These are phyloP conservation scores for Pipistrellus pipistrellus DNA, from an alignment of 2,797 vertebrate species.

Conservation along the genomic window DNA sequence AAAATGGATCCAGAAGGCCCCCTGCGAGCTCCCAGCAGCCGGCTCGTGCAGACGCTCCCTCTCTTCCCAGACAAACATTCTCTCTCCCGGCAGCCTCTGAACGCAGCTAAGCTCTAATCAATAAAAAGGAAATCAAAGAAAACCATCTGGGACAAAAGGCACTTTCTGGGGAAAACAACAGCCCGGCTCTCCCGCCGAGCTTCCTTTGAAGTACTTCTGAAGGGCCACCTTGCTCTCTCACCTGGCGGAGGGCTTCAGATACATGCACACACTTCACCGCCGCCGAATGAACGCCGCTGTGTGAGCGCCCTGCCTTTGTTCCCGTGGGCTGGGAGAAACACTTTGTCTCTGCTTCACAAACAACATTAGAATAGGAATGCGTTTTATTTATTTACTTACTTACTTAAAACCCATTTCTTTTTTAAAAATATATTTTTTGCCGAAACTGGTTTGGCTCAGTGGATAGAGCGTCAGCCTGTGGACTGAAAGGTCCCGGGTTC, in stretches of 20 bases:
- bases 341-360: slow-evolving; percentile 27
- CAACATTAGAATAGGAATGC: slow-evolving; percentile 16
- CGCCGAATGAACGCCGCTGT: neutral
- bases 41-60: neutral
- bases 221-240: neutral
- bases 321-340: neutral
- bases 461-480: too few species aligned
- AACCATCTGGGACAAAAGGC: slow-evolving; percentile 62
- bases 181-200: neutral
- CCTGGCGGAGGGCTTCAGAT: neutral
- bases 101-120: slow-evolving; percentile 49
- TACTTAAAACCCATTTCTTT: too few species aligned
- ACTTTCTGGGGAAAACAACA: slow-evolving; percentile 49
- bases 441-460: too few species aligned
- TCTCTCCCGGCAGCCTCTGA: slow-evolving; percentile 30
- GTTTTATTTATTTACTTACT: neutral
- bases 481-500: too few species aligned
- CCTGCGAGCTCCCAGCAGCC: neutral
- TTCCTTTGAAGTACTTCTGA: slow-evolving; percentile 30
- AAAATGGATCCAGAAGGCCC: slow-evolving; percentile 26
- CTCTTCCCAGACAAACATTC: neutral
- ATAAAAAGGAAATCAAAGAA: slow-evolving; percentile 74
- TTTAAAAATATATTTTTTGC: too few species aligned
- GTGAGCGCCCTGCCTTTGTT: neutral
- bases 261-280: neutral